Evolutionary conservation across 2,888 invertebrate genomes (phyloP).

Genomic region (Eupeodes luniger): DNA sequence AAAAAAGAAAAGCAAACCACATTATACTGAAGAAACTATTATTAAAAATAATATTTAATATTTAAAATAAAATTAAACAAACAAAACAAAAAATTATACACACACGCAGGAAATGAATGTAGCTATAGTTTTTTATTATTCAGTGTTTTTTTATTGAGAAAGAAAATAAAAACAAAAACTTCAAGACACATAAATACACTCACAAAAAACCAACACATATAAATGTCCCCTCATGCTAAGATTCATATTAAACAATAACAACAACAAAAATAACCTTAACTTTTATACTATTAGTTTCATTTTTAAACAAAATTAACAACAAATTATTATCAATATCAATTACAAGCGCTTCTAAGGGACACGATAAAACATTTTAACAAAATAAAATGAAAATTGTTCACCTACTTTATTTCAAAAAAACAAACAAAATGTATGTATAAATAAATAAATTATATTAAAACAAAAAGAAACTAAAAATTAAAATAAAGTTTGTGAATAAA

Average conservation of each 20-base stretch:
- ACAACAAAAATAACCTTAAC: slow-evolving; percentile 10
- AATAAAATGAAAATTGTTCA: slow-evolving; percentile 10
- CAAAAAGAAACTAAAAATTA: neutral
- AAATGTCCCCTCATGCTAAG: slow-evolving; percentile 27
- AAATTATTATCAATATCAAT: neutral
- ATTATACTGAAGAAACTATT: slow-evolving; percentile 67
- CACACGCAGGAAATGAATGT: slow-evolving; percentile 78
- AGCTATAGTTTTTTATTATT: slow-evolving; percentile 71
- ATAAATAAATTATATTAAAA: neutral
- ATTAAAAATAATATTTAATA: slow-evolving; percentile 77
- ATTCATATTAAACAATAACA: neutral
- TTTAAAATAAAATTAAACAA: slow-evolving; percentile 78
- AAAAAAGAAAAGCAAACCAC: slow-evolving; percentile 38
- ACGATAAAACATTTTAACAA: neutral
- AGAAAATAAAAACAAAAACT: slow-evolving; percentile 18
- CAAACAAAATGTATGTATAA: slow-evolving; percentile 21
- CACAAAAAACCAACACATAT: neutral
- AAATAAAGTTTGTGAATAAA: slow-evolving; percentile 19
- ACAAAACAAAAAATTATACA: slow-evolving; percentile 61
- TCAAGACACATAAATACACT: slow-evolving; percentile 12
- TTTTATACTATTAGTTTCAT: slow-evolving; percentile 15
- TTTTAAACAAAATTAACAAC: neutral
- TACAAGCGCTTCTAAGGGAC: slow-evolving; percentile 13
- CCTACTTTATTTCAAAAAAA: slow-evolving; percentile 9
- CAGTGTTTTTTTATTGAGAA: slow-evolving; percentile 29